Evolutionary conservation across 1,140 invertebrate species (phyloP), one percentile per base, ranked within the genome.

Genomic region (Olivierus martensii): DNA sequence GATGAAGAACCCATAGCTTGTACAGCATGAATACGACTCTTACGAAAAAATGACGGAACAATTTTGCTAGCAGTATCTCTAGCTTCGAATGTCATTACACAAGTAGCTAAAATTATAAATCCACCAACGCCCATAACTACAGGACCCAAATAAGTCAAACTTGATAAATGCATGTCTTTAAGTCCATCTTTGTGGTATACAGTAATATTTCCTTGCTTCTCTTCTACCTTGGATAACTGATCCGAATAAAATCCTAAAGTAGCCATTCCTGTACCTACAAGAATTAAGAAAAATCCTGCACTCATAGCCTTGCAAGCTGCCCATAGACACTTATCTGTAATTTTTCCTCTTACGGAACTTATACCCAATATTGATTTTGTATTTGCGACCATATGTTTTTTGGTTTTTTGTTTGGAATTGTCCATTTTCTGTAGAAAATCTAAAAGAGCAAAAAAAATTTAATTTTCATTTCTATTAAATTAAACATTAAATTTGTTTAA

Each of bases 41-140:
- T 49, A 17, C 47, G 47, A 37, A 49, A 38, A 6, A n/a, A 41
- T 18, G 36, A 34, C 3, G 57, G 57, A 12, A 37, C 48, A 17
- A 51, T 56, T 48, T 55, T 57, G 1, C 52, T 41, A 38, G 55
- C 58, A 10, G 58, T 60, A 47, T 60, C 58, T 22, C 58, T 46
- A 15, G 59, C 86, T 65, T 91, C 87, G 62, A 91, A 91, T 1
- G 87, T 91, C 85, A 91, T 88, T 18, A 92, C 87, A 60, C 87
- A 91, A 1, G 87, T 85, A 10, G 87, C 87, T 1, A 91, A 87
- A 6, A 92, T 86, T 52, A 91, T 88, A 63, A 92, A 74, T 84
- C 84, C 86, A 73, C 87, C 87, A 42, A 90, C 79, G 37, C 87
- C 87, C 87, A 91, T 91, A 19, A 91, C 83, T 55, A 90, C 87